Evolutionary conservation across 2,113 vertebrate species (phyloP).

Genomic region (Cettia cetti): DNA sequence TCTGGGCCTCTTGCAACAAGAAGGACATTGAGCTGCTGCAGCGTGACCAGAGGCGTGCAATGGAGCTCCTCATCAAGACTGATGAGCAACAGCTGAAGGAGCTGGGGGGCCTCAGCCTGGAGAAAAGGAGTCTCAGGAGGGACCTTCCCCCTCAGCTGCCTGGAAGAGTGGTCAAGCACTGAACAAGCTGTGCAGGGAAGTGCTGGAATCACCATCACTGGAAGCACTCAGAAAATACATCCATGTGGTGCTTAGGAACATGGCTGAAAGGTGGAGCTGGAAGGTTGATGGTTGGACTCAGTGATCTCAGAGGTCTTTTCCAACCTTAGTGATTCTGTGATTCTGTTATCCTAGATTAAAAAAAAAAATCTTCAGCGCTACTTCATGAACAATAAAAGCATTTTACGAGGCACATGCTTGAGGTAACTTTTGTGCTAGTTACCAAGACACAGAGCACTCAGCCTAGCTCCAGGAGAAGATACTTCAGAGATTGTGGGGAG

Average conservation of each 20-base stretch:
- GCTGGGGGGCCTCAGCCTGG: not conserved
- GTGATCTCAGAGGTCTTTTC: not conserved
- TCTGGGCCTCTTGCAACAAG: not conserved
- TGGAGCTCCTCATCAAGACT: not conserved
- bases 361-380: not conserved
- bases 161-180: too few relatives aligned
- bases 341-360: too few relatives aligned
- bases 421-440: fast-evolving
- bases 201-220: not conserved
- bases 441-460: too few relatives aligned
- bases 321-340: not conserved
- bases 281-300: not conserved
- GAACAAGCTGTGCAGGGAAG: not conserved
- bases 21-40: not conserved
- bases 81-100: not conserved
- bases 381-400: not conserved
- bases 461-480: too few relatives aligned
- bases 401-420: fast-evolving
- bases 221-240: not conserved
- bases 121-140: not conserved
- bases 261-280: not conserved
- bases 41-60: not conserved
- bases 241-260: not conserved
- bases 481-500: too few relatives aligned
- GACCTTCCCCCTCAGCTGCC: not conserved